phyloP scores from a whole-genome alignment of 2,113 vertebrate genomes.

The Oostethus manadensis region DNA sequence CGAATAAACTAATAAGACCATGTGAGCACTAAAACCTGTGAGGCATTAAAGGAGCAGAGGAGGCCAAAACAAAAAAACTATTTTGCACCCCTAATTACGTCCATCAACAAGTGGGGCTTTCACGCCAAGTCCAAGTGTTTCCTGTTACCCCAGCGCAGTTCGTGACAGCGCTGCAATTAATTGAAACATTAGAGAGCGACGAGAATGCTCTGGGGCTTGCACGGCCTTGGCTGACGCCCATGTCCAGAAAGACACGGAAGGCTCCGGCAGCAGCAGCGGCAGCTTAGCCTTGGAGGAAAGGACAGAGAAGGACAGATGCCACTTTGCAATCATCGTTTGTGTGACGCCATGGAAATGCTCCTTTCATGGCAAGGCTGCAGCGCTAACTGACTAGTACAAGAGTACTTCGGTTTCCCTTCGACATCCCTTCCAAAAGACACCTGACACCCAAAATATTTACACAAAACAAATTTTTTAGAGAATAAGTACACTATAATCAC shows the following conservation, averaged over 20 bases:
- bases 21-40: slow-evolving; percentile 13
- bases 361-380: slow-evolving; percentile 24
- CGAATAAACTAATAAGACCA: neutral
- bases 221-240: slow-evolving; percentile 62
- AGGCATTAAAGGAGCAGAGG: slow-evolving; percentile 1
- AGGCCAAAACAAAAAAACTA: slow-evolving; percentile 27
- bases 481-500: too few species aligned
- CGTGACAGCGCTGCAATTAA: slow-evolving; percentile 69
- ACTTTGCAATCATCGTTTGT: slow-evolving; percentile 52
- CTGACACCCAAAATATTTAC: too few species aligned
- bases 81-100: slow-evolving; percentile 61
- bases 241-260: slow-evolving; percentile 46
- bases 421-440: too few species aligned
- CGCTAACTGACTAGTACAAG: too few species aligned
- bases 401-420: too few species aligned
- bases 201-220: slow-evolving; percentile 51
- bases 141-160: slow-evolving; percentile 61
- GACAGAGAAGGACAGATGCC: slow-evolving; percentile 43
- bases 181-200: slow-evolving; percentile 60
- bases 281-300: slow-evolving; percentile 23
- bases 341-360: slow-evolving; percentile 26
- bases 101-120: slow-evolving; percentile 61
- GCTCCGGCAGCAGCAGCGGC: slow-evolving; percentile 32
- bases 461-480: too few species aligned
- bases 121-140: slow-evolving; percentile 61